Evolutionary conservation across 2,113 vertebrate species (phyloP).

Genomic region (Ceyx cyanopectus): DNA sequence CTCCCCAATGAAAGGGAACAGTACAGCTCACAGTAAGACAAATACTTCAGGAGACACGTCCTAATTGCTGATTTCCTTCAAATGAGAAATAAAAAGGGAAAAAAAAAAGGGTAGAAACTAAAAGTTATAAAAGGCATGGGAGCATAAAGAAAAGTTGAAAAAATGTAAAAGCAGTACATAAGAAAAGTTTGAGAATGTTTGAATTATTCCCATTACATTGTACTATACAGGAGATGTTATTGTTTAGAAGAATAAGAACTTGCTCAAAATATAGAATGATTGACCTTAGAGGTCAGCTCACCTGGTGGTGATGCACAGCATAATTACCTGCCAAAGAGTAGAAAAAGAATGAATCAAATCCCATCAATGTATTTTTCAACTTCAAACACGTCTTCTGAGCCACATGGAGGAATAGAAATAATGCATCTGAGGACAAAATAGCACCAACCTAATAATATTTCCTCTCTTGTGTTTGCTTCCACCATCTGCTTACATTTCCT

Average conservation of each 20-base stretch:
- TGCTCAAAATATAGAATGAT: not conserved
- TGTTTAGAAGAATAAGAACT: not conserved
- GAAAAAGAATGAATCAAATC: not conserved
- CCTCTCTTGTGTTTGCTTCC: not conserved
- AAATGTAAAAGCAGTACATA: not conserved
- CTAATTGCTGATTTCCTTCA: not conserved
- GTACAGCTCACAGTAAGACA: accelerated
- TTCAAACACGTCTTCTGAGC: not conserved
- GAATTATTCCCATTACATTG: not conserved
- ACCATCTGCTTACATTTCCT: conserved; percentile 11
- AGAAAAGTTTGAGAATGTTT: not conserved
- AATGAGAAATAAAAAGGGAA: not conserved
- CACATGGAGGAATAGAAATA: not conserved
- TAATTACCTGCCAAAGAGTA: not conserved
- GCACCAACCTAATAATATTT: not conserved
- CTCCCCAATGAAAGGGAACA: not conserved
- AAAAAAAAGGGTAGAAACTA: not conserved
- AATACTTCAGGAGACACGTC: not conserved
- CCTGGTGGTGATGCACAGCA: not conserved
- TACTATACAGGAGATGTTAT: not conserved
- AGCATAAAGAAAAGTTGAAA: not conserved
- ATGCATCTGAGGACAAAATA: not conserved
- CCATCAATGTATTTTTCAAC: not conserved
- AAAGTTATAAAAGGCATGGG: not conserved
- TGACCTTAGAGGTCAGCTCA: not conserved